phyloP scores from a whole-genome alignment of 2,888 invertebrate species.

The Arctia plantaginis region DNA sequence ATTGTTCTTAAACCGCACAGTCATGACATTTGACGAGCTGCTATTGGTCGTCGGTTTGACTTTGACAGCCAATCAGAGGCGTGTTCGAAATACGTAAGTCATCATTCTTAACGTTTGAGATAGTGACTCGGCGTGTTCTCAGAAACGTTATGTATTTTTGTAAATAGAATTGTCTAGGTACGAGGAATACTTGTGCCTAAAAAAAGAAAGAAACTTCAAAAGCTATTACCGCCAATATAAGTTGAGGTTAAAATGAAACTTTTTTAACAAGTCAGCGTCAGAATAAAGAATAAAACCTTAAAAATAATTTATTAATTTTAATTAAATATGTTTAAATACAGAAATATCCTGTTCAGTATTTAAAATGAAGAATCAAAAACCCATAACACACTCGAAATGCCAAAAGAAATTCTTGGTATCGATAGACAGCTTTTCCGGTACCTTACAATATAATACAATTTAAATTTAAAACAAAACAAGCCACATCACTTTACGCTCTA shows the following conservation, averaged over 20 bases:
- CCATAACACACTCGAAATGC: not conserved
- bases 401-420: not conserved
- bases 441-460: not conserved
- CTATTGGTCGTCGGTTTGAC: constrained; percentile 79
- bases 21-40: constrained; percentile 84
- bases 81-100: constrained; percentile 82
- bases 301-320: too few relatives aligned
- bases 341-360: too few relatives aligned
- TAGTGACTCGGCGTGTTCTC: constrained; percentile 71
- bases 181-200: constrained; percentile 14
- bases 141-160: constrained; percentile 53
- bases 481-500: not conserved
- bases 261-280: not conserved
- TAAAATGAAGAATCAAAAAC: too few relatives aligned
- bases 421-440: not conserved
- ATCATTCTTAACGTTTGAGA: constrained; percentile 82
- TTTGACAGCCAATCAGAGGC: constrained; percentile 84
- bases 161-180: constrained; percentile 50
- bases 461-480: not conserved
- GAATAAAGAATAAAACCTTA: not conserved
- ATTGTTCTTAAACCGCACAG: constrained; percentile 79
- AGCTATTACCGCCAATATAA: not conserved
- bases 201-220: constrained; percentile 14
- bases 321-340: too few relatives aligned
- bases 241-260: not conserved